These are phyloP conservation scores for Amitus sp. DNA, from an alignment of 2,888 invertebrate species.

Conservation along the genomic window DNA sequence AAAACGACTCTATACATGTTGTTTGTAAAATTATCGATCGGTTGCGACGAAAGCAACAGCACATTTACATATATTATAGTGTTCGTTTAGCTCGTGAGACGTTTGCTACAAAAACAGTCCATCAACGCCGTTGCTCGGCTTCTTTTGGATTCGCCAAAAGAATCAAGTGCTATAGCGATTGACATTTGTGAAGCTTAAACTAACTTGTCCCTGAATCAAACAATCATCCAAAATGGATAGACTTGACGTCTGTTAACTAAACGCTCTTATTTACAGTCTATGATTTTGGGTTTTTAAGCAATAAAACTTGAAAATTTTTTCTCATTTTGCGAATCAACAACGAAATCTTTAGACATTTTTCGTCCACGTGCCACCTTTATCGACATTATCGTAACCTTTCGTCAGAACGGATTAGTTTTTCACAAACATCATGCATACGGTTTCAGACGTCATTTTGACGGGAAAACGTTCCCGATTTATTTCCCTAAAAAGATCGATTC, in stretches of 20 bases:
- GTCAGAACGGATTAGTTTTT: slow-evolving; percentile 40
- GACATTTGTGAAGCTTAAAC: slow-evolving; percentile 12
- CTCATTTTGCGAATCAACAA: background rate
- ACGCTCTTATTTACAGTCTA: slow-evolving; percentile 1
- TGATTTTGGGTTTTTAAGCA: too few species aligned
- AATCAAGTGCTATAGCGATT: slow-evolving; percentile 23
- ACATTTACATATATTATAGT: slow-evolving; percentile 26
- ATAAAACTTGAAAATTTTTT: too few species aligned
- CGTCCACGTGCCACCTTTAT: background rate
- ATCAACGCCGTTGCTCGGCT: slow-evolving; percentile 21
- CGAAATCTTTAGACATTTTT: background rate
- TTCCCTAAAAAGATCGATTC: too few species aligned
- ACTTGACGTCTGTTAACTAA: background rate
- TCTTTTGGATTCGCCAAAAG: background rate
- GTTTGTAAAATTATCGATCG: slow-evolving; percentile 38
- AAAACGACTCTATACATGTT: slow-evolving; percentile 41
- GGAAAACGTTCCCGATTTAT: background rate
- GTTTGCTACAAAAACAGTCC: slow-evolving; percentile 31
- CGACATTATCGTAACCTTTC: slow-evolving; percentile 8
- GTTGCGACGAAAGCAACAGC: slow-evolving; percentile 26
- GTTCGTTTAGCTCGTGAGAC: slow-evolving; percentile 22
- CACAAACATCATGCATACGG: slow-evolving; percentile 47
- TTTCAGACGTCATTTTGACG: background rate
- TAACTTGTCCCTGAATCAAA: slow-evolving; percentile 1
- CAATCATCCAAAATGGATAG: background rate